Evolutionary conservation across 2,888 invertebrate genomes (phyloP), one percentile per base, ranked within the genome.

Genomic region (Scaptomyza flava): DNA sequence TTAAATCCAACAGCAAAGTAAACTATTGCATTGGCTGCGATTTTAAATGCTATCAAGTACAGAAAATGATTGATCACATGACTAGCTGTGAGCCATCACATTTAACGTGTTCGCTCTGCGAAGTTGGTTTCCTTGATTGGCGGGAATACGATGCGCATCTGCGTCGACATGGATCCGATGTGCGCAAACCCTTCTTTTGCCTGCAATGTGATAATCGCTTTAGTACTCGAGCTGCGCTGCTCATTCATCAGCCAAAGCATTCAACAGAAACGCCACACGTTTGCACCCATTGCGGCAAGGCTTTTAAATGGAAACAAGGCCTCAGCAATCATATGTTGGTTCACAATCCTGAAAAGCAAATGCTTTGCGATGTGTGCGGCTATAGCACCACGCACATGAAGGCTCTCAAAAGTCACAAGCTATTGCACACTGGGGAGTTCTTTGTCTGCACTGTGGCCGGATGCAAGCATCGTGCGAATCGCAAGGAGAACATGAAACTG

Each of bases 221-320:
- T 75, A 92, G 92, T 59, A 93, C 93, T 0, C 91, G 93, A 43
- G 93, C 93, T 4, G 92, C 93, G 23, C 78, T 93, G 2, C 90
- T 91, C 34, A 88, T 93, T 8, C 94, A 94, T 77, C 87, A 92
- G n/a, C 94, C 94, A 2, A 93, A 93, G 68, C 94, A 94, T 73
- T 93, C 93, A 1, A 91, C 91, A 2, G 92, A 92, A 61, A 93
- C 93, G 17, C 94, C 94, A 1, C 93, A 92, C 81, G 90, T 92
- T 0, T 94, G 93, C 71, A 90, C 91, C 2, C 91, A 93, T 34
- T 94, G 94, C 75, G 89, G 91, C 12, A 92, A 93, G 66, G 93
- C 93, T 0, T 94, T 94, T 81, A 94, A 94, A 73, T 94, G 94
- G 94, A 94, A 94, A 54, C 93, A 94, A 77, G 93, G 93, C 0